Base-by-base conservation (phyloP, 2,797 vertebrate genomes). In the Columba guinea region DNA sequence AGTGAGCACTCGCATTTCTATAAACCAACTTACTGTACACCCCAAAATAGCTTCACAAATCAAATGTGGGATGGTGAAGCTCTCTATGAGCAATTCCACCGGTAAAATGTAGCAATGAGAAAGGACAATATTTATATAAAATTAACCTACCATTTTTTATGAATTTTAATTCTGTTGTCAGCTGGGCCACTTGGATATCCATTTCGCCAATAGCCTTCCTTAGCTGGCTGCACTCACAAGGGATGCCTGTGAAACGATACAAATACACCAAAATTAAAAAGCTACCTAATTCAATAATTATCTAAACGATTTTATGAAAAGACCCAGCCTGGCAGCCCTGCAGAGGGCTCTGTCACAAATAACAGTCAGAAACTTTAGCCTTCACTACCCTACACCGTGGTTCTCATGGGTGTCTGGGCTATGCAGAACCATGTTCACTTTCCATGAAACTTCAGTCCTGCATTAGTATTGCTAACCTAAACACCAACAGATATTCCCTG, bases 191-290 rank as follows among this genome's bases (percentile, higher is more conserved):
- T 64, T 99, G 98, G 95, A 98, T 99, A 97, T 99, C 99, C 99
- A 99, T 99, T 97, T 99, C 99, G 24, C 99, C 99, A 53, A 99
- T 99, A 97, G 98, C 98, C 96, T 99, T 99, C 87, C 99, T 98
- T 79, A 99, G 98, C 91, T 99, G 98, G 74, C 98, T 97, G 89
- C 99, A 99, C 96, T 99, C 99, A 91, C 99, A 99, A 5, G 99
- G 98, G 87, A 99, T 97, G 39, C 99, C 99, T 99, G 94, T 5
- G 59, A 90, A 96, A 89, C 19, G 5, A 87, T 18, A 39, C 2
- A 44, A 41, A 86, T 9, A 51, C 13, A 56, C 9, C 7, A 23
- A 52, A 68, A 86, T 90, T 7, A 92, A 84, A 82, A 84, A 63
- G 10, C 22, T 73, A 11, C 11, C 14, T 56, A 8, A 89, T 82